These are phyloP conservation scores for Platyrinchus mystaceus DNA, from an alignment of 2,797 vertebrate species.

Conservation along the genomic window DNA sequence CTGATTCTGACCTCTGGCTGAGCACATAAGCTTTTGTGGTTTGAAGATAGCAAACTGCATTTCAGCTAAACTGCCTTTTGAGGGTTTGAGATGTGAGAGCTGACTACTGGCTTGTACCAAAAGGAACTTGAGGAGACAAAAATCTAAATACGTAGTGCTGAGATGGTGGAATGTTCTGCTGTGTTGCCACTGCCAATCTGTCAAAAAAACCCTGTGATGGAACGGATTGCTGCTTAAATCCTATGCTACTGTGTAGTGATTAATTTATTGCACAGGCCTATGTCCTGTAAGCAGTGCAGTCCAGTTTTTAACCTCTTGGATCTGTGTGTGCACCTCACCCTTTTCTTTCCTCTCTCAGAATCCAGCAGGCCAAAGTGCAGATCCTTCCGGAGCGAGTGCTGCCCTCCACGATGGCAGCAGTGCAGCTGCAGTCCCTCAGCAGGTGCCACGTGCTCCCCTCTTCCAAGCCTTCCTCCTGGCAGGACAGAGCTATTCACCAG, in stretches of 20 bases:
- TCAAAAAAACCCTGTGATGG: neutral
- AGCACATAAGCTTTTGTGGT: neutral
- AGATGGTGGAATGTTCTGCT: neutral
- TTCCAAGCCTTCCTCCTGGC: slow-evolving; percentile 73
- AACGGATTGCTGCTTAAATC: neutral
- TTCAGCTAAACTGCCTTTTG: neutral
- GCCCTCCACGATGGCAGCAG: slow-evolving; percentile 87
- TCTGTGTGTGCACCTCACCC: accelerated
- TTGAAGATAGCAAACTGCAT: slow-evolving; percentile 18
- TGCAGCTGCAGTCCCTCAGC: slow-evolving; percentile 86
- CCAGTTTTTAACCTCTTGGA: neutral
- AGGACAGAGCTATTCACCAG: slow-evolving; percentile 77
- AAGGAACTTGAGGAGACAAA: slow-evolving; percentile 5
- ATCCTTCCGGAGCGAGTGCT: slow-evolving; percentile 94
- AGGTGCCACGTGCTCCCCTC: slow-evolving; percentile 79
- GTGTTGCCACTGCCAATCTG: neutral
- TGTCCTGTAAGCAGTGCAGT: neutral
- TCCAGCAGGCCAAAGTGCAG: slow-evolving; percentile 94
- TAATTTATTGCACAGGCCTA: neutral
- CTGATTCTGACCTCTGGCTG: neutral
- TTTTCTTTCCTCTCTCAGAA: slow-evolving; percentile 70
- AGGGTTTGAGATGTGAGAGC: neutral
- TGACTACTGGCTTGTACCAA: neutral
- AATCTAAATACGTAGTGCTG: neutral
- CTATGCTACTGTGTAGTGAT: accelerated